These are phyloP conservation scores for Ambastaia sidthimunki DNA, from an alignment of 2,797 vertebrate species.

Conservation along the genomic window DNA sequence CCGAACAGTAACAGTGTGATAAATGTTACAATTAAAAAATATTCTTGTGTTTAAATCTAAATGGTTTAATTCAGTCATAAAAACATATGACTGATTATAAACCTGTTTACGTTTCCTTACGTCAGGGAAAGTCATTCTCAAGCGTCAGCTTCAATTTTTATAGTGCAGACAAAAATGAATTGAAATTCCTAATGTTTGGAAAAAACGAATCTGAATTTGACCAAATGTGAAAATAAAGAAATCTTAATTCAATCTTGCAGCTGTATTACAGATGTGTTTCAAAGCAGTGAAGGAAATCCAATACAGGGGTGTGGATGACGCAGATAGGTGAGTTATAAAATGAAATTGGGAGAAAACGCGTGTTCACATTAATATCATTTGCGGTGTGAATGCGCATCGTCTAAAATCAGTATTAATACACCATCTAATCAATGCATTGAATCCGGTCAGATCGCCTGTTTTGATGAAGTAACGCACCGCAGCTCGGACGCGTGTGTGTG, in stretches of 20 bases:
- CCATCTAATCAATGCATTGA: background rate
- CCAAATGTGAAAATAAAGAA: background rate
- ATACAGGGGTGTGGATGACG: constrained; percentile 1
- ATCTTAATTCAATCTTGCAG: background rate
- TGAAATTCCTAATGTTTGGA: background rate
- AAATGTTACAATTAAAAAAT: no score
- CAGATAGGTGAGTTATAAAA: constrained; percentile 25
- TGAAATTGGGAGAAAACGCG: constrained; percentile 26
- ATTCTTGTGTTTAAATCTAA: background rate
- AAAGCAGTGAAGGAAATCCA: background rate
- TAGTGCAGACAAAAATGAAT: background rate
- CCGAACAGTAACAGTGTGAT: no score
- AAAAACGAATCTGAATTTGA: background rate
- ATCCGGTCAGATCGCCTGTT: background rate
- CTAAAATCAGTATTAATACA: background rate
- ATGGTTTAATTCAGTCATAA: background rate
- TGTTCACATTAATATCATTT: constrained; percentile 13
- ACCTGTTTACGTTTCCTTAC: background rate
- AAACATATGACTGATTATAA: background rate
- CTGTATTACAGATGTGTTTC: background rate
- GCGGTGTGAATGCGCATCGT: background rate
- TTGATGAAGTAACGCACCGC: background rate
- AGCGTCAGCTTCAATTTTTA: background rate
- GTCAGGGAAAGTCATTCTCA: background rate
- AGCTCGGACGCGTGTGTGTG: background rate